These are phyloP conservation scores for Quadroppia sp. DNA, from an alignment of 2,888 invertebrate species.

Conservation along the genomic window DNA sequence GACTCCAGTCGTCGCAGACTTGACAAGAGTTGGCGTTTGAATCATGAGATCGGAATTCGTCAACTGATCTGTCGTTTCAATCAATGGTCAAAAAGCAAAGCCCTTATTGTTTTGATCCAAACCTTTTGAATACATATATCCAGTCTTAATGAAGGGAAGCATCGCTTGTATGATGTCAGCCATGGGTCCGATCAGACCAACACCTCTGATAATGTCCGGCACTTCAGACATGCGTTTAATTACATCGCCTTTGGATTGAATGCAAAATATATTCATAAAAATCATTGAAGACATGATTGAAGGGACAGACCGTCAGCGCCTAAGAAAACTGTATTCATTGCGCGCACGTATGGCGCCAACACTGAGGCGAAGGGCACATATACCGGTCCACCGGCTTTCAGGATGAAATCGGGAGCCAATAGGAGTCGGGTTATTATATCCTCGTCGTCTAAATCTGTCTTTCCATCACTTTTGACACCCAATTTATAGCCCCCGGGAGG, in stretches of 20 bases:
- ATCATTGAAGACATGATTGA: background rate
- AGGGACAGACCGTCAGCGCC: background rate
- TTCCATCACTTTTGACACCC: background rate
- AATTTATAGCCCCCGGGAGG: slow-evolving; percentile 9
- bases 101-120: background rate
- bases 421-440: background rate
- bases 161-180: background rate
- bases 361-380: slow-evolving; percentile 10
- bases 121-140: too few species aligned
- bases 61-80: background rate
- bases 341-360: background rate
- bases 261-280: background rate
- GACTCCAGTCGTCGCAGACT: background rate
- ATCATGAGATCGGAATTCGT: background rate
- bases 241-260: background rate
- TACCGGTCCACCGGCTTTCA: slow-evolving; percentile 8
- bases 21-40: background rate
- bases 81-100: too few species aligned
- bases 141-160: background rate
- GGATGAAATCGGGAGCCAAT: slow-evolving; percentile 2
- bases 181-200: slow-evolving; percentile 6
- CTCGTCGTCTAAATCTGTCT: background rate
- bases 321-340: background rate
- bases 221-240: background rate
- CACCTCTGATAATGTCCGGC: slow-evolving; percentile 18